These are phyloP conservation scores for Quadriops clusia DNA, from an alignment of 2,888 invertebrate genomes.

Conservation along the genomic window DNA sequence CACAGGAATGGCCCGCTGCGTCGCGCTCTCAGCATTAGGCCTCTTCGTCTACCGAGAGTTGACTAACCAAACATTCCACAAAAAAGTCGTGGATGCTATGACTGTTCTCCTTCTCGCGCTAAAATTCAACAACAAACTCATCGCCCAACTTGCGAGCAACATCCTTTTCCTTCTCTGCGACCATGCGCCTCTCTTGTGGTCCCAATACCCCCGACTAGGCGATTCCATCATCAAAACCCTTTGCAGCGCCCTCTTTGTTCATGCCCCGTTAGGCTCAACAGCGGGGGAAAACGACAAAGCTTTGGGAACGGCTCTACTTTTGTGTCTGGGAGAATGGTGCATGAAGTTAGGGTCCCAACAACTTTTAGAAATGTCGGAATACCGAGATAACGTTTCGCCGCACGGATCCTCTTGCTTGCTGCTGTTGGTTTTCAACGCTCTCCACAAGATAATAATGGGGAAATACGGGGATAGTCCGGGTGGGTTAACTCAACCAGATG, in stretches of 20 bases:
- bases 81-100: conserved; percentile 54
- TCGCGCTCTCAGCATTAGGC: conserved; percentile 77
- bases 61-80: conserved; percentile 47
- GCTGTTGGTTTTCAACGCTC: conserved; percentile 60
- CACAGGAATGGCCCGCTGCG: conserved; percentile 75
- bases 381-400: conserved; percentile 37
- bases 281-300: conserved; percentile 54
- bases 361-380: conserved; percentile 43
- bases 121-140: conserved; percentile 66
- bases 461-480: conserved; percentile 40
- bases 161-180: conserved; percentile 67
- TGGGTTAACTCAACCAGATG: conserved; percentile 41
- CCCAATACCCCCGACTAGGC: conserved; percentile 53
- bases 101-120: conserved; percentile 55
- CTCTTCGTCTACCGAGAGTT: conserved; percentile 59
- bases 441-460: conserved; percentile 48
- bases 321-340: conserved; percentile 89
- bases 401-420: conserved; percentile 39
- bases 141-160: conserved; percentile 77
- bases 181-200: conserved; percentile 60
- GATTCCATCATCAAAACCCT: conserved; percentile 48
- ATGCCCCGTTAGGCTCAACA: conserved; percentile 38
- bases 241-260: conserved; percentile 36
- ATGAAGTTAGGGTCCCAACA: conserved; percentile 66
- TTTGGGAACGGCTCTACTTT: conserved; percentile 66